Conservation (phyloP, 92 coral and sea anemone species). For the Bergia puertoricense region DNA sequence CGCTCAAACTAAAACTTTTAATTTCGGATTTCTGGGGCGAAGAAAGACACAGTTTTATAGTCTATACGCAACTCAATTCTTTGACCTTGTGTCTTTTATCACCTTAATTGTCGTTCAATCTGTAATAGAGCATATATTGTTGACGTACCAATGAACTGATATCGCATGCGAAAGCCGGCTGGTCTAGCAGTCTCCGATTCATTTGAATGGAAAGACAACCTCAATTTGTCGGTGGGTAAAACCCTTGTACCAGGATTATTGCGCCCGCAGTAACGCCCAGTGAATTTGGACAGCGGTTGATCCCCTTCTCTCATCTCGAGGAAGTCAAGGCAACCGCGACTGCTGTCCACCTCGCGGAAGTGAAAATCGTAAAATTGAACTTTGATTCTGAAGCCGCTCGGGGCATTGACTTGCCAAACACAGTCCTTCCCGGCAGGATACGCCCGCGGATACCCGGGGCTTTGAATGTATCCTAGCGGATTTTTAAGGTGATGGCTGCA, state of each 20-base stretch:
- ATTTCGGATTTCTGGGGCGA: too few relatives aligned
- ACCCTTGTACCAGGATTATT: slow-evolving; percentile 60
- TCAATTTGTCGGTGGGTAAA: slow-evolving; percentile 48
- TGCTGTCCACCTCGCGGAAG: slow-evolving; percentile 59
- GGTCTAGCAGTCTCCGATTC: slow-evolving; percentile 41
- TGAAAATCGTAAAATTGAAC: slow-evolving; percentile 65
- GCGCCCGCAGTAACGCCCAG: slow-evolving; percentile 77
- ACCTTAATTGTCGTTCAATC: too few relatives aligned
- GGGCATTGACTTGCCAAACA: slow-evolving; percentile 76
- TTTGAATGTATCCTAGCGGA: slow-evolving; percentile 52
- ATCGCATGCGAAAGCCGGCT: slow-evolving; percentile 56
- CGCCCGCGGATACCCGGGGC: slow-evolving; percentile 61
- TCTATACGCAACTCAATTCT: too few relatives aligned
- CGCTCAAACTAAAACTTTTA: too few relatives aligned
- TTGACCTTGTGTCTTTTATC: too few relatives aligned
- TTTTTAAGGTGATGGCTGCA: slow-evolving; percentile 56
- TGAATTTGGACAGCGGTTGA: slow-evolving; percentile 63
- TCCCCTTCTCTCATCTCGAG: slow-evolving; percentile 81
- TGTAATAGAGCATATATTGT: neutral
- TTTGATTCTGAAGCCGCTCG: slow-evolving; percentile 70
- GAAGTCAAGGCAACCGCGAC: slow-evolving; percentile 74
- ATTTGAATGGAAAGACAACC: slow-evolving; percentile 64
- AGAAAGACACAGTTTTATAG: too few relatives aligned
- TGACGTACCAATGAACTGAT: slow-evolving; percentile 65
- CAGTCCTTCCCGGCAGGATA: slow-evolving; percentile 68